Percentiles rank a stretch among this genome's conserved stretches.
phyloP scores from a whole-genome alignment of 2,888 invertebrate genomes.

The Microctonus aethiopoides region DNA sequence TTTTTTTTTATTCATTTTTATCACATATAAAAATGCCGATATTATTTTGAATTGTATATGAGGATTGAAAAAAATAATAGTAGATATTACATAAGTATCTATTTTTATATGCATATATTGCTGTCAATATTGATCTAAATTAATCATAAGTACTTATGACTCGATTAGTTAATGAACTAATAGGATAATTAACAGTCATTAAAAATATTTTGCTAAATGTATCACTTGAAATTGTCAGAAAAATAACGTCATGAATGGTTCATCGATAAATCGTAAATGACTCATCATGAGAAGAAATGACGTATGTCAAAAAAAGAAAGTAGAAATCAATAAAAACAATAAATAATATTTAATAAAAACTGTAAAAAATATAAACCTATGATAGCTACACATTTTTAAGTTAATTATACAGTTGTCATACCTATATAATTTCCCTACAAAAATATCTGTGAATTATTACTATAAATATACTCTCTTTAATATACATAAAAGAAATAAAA shows the following conservation, averaged over 20 bases:
- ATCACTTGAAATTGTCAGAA: not conserved
- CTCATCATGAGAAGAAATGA: no score
- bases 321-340: not conserved
- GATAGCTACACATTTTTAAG: not conserved
- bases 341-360: not conserved
- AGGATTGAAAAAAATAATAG: no score
- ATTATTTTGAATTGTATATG: not conserved
- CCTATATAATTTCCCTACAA: not conserved
- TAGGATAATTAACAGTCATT: not conserved
- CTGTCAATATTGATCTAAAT: not conserved
- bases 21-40: no score
- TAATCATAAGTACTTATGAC: not conserved
- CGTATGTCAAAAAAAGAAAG: not conserved
- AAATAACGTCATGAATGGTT: not conserved
- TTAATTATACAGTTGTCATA: no score
- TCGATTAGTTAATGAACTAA: not conserved
- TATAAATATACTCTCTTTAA: not conserved
- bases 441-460: not conserved
- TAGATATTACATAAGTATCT: not conserved
- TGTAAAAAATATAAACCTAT: no score
- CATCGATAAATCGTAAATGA: not conserved
- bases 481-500: not conserved
- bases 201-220: not conserved
- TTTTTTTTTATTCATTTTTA: slow-evolving; percentile 6
- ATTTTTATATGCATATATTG: no score